Conservation (phyloP, 2,797 vertebrate genomes). For the Cyclopterus lumpus region DNA sequence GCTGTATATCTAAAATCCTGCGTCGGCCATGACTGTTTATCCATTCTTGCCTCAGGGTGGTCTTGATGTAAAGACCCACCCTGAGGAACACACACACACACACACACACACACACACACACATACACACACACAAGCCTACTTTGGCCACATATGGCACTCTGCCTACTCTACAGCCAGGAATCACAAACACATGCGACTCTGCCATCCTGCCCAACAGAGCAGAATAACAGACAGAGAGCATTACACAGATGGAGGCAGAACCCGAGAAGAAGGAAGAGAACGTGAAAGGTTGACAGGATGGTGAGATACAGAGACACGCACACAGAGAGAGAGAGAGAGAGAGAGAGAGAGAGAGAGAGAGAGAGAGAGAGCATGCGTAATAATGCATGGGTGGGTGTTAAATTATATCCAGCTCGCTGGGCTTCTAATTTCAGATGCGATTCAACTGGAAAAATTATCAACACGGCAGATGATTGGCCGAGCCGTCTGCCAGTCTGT, state of each 20-base stretch:
- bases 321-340: background rate
- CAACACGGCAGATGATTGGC: constrained; percentile 18
- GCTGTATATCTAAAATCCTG: background rate
- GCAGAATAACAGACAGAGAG: constrained; percentile 45
- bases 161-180: constrained; percentile 43
- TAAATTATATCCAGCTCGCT: constrained; percentile 34
- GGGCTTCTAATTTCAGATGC: constrained; percentile 50
- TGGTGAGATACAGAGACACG: background rate
- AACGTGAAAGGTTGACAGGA: constrained; percentile 1
- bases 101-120: no score
- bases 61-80: constrained; percentile 8
- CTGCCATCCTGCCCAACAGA: constrained; percentile 50
- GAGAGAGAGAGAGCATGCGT: no score
- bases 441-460: constrained; percentile 26
- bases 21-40: background rate
- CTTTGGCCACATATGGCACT: constrained; percentile 56
- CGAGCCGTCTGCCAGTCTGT: constrained; percentile 24
- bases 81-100: no score
- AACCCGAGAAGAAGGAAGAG: background rate
- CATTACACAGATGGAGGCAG: constrained; percentile 44
- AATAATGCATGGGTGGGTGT: constrained; percentile 43
- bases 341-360: no score
- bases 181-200: constrained; percentile 47
- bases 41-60: background rate
- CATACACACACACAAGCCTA: no score